These are phyloP conservation scores for Phataginus tetradactyla DNA, from an alignment of 2,797 vertebrate genomes.

Conservation along the genomic window DNA sequence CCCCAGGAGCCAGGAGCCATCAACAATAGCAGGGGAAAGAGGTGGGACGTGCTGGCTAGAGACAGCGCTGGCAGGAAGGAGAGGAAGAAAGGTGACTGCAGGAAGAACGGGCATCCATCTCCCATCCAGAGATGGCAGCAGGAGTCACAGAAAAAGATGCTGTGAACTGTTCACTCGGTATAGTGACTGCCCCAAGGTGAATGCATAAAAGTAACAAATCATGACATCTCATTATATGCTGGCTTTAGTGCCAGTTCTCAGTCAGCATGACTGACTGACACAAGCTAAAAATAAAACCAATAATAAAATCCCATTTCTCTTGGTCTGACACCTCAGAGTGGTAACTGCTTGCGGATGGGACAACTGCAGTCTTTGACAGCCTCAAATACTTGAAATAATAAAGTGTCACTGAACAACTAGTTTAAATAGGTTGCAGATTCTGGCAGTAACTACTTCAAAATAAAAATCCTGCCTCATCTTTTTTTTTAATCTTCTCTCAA, in stretches of 20 bases:
- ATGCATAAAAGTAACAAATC: constrained; percentile 53
- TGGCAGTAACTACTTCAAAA: constrained; percentile 54
- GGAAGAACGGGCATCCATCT: not conserved
- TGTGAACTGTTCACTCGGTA: not conserved
- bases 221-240: constrained; percentile 54
- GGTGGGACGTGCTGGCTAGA: constrained; percentile 36
- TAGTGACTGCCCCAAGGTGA: constrained; percentile 63
- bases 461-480: constrained; percentile 23
- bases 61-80: not conserved
- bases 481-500: not conserved
- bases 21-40: not conserved
- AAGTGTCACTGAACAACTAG: constrained; percentile 39
- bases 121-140: not conserved
- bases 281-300: constrained; percentile 69
- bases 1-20: not conserved
- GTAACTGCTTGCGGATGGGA: not conserved
- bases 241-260: constrained; percentile 63
- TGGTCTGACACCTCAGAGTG: constrained; percentile 53
- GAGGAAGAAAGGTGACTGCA: constrained; percentile 14
- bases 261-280: constrained; percentile 47
- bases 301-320: not conserved
- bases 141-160: constrained; percentile 35
- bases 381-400: constrained; percentile 72
- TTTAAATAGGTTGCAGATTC: constrained; percentile 65
- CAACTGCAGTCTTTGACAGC: constrained; percentile 33